Conservation (phyloP, 2,888 invertebrate species). For the Machimus rusticus region DNA sequence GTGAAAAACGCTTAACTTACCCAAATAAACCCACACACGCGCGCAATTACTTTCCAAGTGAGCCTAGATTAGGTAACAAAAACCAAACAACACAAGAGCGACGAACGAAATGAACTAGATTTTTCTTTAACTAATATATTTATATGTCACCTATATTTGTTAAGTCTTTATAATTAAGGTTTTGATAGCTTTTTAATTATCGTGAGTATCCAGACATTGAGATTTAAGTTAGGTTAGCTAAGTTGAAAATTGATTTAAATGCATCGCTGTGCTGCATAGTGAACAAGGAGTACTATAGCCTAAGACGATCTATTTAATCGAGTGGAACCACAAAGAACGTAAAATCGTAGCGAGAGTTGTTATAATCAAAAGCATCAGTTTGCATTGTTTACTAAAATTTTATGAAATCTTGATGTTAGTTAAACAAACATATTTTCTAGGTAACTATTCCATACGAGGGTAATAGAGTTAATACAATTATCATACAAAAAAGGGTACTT, state of each 20-base stretch:
- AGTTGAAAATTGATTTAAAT: conserved; percentile 3
- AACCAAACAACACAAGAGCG: neutral
- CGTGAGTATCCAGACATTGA: neutral
- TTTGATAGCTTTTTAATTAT: neutral
- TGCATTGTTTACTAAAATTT: conserved; percentile 7
- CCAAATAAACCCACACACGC: neutral
- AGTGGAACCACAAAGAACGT: neutral
- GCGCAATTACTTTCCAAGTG: neutral
- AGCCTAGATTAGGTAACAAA: neutral
- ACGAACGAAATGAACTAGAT: neutral
- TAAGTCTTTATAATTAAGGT: neutral
- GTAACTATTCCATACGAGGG: neutral
- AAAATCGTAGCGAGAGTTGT: neutral
- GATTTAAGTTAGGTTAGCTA: conserved; percentile 7
- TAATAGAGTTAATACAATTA: neutral
- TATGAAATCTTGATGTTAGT: conserved; percentile 32
- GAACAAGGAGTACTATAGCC: neutral
- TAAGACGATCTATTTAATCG: neutral
- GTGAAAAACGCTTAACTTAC: neutral
- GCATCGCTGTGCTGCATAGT: conserved; percentile 10
- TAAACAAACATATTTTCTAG: conserved; percentile 25
- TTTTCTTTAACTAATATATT: neutral
- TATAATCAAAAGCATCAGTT: neutral
- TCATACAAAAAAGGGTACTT: neutral
- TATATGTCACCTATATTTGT: neutral